Evolutionary conservation across 2,888 invertebrate genomes (phyloP), one percentile per base, ranked within the genome.

Genomic region (Noctua pronuba): DNA sequence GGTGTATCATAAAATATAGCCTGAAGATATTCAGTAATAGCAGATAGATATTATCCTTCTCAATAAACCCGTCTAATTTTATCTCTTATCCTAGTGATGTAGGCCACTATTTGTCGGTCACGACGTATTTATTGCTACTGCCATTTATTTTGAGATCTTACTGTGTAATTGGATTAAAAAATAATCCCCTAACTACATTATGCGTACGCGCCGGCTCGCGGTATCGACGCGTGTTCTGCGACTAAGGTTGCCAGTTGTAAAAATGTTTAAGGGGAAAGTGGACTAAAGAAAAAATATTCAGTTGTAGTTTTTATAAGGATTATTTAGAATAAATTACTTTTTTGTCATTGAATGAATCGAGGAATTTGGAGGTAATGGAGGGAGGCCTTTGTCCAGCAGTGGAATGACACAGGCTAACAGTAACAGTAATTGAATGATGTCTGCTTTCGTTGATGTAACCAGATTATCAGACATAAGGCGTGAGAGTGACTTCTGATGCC

Each of bases 101-200:
- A 87, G 88, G 84, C 85, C 83, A 88, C 84, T 86, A 88, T 85
- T 88, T 86, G 86, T 84, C 82, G 73, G 82, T 86, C 88, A 84
- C 87, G 90, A 89, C 86, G 85, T 90, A 87, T 91, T 92, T 92
- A 92, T 92, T 87, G 84, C 86, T 67, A 72, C 84, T 73, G 73
- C 76, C 85, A 85, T 89, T 88, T 91, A 92, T 91, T 92, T 92
- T 88, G 78, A 91, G 90, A 91, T 86, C 86, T 84, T 72, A 73
- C 86, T 79, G 83, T 87, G 80, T 86, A 81, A 88, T 87, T 90
- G 91, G 88, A 90, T 90, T 89, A 89, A 88, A 89, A 90, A 87
- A 87, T 84, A 88, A 88, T 87, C 80, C 77, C 62, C 49, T 83
- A 66, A 55, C 72, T 70, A 73, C 62, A 86, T 83, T 75, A 77